Evolutionary conservation across 2,797 vertebrate species (phyloP), one percentile per base, ranked within the genome.

Genomic region (Acanthiza pusilla): DNA sequence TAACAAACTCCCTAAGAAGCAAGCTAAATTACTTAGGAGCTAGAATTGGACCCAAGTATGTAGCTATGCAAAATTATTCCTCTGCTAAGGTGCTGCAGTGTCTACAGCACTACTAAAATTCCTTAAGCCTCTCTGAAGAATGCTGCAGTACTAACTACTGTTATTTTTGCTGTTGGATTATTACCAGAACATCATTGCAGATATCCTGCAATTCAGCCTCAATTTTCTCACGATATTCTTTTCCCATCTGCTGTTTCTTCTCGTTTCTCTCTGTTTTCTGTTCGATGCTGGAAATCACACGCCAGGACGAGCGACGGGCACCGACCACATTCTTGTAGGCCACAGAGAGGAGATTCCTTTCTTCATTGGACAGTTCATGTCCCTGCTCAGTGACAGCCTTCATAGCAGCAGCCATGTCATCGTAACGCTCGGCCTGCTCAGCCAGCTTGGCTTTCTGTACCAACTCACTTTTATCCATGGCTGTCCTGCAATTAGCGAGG

Each of bases 281-380:
- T 96, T 99, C 99, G 13, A 99, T 99, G 98, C 99, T 99, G 98
- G 99, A 99, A 98, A 99, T 99, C 85, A 99, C 99, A 8, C 99
- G 98, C 99, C 99, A 99, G 96, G 99, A 99, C 2, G 99, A 99
- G n/a, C 99, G 99, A 6, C 99, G 99, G 40, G 99, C 99, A 5
- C 99, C 99, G 27, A 99, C 99, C 95, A 99, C 99, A 4, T 99
- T 99, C 98, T 99, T 99, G 97, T 99, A 99, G 95, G 99, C 99
- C n/a, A 99, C 99, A 0, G 99, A 99, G 53, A 99, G 99, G 53
- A 99, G 98, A 96, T 99, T 99, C 93, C 99, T 98, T 95, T 99
- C 99, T 96, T 99, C 99, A 0, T 99, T 99, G 97, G 99, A 99
- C 95, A 99, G 98, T 96, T 99, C 99, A 0, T 97, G 97, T 15